Evolutionary conservation across 2,113 vertebrate species (phyloP).

Genomic region (Phyllopteryx taeniolatus): DNA sequence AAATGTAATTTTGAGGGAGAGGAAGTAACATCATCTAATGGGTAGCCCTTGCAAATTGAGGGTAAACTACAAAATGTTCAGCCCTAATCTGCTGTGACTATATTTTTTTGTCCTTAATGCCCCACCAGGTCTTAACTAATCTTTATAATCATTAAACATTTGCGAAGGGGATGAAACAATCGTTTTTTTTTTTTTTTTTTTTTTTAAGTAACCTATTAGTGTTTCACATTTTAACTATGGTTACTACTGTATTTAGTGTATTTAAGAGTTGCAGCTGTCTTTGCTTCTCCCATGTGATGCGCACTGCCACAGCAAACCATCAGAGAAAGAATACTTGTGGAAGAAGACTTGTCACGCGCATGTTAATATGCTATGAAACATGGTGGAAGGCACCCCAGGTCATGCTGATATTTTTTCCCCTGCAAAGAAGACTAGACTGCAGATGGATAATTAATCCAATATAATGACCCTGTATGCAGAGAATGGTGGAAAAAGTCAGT

Average conservation of each 20-base stretch:
- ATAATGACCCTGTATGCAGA: neutral
- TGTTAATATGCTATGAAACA: neutral
- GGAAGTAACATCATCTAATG: neutral
- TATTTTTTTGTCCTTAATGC: neutral
- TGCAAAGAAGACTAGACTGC: neutral
- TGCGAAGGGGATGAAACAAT: neutral
- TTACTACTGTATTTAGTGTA: no score
- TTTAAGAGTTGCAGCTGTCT: no score
- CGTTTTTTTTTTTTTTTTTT: neutral
- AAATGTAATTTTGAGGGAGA: conserved; percentile 69
- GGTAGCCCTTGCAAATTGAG: neutral
- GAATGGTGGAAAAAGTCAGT: neutral
- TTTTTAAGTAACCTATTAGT: neutral
- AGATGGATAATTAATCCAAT: neutral
- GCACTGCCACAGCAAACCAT: no score
- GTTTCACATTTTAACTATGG: neutral
- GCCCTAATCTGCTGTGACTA: neutral
- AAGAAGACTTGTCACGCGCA: neutral
- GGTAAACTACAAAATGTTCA: neutral
- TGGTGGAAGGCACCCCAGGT: neutral
- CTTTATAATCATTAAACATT: neutral
- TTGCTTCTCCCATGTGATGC: no score
- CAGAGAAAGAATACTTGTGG: neutral
- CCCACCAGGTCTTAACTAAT: neutral
- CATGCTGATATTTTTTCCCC: neutral